Evolutionary conservation across 2,113 vertebrate species (phyloP).

Genomic region (Barbus barbus): DNA sequence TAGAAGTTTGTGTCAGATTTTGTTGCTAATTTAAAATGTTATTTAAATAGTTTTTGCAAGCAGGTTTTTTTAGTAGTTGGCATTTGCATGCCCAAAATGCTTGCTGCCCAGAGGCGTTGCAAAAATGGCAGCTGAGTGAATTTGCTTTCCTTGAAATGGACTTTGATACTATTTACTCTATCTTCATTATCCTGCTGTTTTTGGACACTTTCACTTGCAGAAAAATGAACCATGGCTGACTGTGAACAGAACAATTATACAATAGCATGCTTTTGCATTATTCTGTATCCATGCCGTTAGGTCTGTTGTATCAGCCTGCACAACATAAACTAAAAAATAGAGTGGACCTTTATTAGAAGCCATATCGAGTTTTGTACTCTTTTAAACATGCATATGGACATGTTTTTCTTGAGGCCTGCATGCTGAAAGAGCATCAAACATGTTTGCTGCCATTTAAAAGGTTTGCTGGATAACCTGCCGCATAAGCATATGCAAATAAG

Average conservation of each 20-base stretch:
- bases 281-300: background rate
- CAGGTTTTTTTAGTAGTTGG: background rate
- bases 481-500: conserved; percentile 76
- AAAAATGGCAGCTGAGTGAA: background rate
- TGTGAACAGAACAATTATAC: background rate
- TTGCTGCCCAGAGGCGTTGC: background rate
- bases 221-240: background rate
- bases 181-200: background rate
- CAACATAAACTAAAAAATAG: too few relatives aligned
- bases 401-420: background rate
- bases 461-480: conserved; percentile 71
- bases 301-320: too few relatives aligned
- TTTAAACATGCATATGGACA: background rate
- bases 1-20: background rate
- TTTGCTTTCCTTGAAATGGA: background rate
- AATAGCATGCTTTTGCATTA: conserved; percentile 7
- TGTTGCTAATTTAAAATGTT: background rate
- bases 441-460: conserved; percentile 53
- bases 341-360: conserved; percentile 3
- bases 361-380: background rate
- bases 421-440: conserved; percentile 4
- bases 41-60: background rate
- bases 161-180: background rate
- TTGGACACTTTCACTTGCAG: background rate
- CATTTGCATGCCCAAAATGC: background rate